Conservation (phyloP, 2,888 invertebrate species). For the Nemotelus pantherinus region DNA sequence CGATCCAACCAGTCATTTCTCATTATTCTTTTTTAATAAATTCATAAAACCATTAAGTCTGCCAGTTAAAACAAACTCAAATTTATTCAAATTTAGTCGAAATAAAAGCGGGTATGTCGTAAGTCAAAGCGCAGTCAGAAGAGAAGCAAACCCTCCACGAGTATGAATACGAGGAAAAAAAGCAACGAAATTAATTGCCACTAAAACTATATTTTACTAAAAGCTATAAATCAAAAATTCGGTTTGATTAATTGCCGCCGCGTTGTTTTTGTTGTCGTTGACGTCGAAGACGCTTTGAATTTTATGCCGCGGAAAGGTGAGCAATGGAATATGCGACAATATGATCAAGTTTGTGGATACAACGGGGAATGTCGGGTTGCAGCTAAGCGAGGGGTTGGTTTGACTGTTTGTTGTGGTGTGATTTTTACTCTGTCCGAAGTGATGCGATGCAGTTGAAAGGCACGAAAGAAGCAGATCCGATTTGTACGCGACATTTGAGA, state of each 20-base stretch:
- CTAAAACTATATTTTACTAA: constrained; percentile 29
- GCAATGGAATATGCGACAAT: constrained; percentile 9
- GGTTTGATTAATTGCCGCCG: constrained; percentile 39
- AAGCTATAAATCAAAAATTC: constrained; percentile 37
- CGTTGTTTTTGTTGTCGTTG: constrained; percentile 11
- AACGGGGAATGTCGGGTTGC: neutral
- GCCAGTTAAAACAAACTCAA: constrained; percentile 14
- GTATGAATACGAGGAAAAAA: neutral
- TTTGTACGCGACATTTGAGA: constrained; percentile 1
- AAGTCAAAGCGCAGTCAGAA: neutral
- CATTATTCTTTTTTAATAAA: neutral
- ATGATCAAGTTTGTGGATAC: neutral
- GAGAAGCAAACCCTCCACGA: neutral
- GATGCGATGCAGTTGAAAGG: constrained; percentile 17
- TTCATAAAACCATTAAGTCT: constrained; percentile 20
- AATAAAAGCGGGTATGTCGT: neutral
- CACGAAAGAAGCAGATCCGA: neutral
- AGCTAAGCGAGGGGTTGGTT: no score
- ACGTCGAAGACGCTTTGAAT: constrained; percentile 10
- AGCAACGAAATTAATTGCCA: constrained; percentile 40
- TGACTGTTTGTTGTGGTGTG: no score
- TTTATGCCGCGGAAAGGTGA: constrained; percentile 32
- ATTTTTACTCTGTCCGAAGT: neutral
- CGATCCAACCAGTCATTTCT: neutral
- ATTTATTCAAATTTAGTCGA: constrained; percentile 7